Percentiles rank a stretch among this genome's conserved stretches.
phyloP scores from a whole-genome alignment of 2,888 invertebrate genomes.

The Drosophila meridionalis region DNA sequence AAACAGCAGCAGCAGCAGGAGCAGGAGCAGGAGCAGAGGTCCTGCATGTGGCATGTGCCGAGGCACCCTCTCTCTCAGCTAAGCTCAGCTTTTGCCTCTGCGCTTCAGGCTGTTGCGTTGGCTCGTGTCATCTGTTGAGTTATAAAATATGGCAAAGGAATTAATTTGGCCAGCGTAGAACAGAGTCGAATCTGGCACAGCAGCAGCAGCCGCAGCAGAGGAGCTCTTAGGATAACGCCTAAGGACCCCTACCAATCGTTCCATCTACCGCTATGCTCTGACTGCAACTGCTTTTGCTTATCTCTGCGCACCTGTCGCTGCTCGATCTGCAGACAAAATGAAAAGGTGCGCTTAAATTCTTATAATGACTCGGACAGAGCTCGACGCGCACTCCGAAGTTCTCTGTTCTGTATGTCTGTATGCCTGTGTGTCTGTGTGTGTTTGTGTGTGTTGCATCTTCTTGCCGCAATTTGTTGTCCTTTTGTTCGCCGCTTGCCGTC shows the following conservation, averaged over 20 bases:
- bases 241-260: slow-evolving; percentile 35
- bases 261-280: slow-evolving; percentile 70
- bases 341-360: slow-evolving; percentile 81
- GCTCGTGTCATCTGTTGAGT: slow-evolving; percentile 82
- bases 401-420: slow-evolving; percentile 1
- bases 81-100: slow-evolving; percentile 44
- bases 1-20: slow-evolving; percentile 6
- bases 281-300: slow-evolving; percentile 34
- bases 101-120: slow-evolving; percentile 49
- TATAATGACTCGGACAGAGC: slow-evolving; percentile 70
- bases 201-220: slow-evolving; percentile 55
- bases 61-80: slow-evolving; percentile 51
- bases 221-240: slow-evolving; percentile 67
- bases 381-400: slow-evolving; percentile 15
- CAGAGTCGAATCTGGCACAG: slow-evolving; percentile 71
- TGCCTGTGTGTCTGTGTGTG: slow-evolving; percentile 23
- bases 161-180: slow-evolving; percentile 73
- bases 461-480: slow-evolving; percentile 77
- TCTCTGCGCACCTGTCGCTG: slow-evolving; percentile 72
- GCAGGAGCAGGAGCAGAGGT: slow-evolving; percentile 19
- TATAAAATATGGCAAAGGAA: slow-evolving; percentile 82
- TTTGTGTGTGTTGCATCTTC: slow-evolving; percentile 63
- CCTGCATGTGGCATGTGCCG: slow-evolving; percentile 71
- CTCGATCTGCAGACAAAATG: slow-evolving; percentile 62
- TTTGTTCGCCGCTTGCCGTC: slow-evolving; percentile 57